Conservation (phyloP, 2,888 invertebrate species). For the Chrysodeixis includens region DNA sequence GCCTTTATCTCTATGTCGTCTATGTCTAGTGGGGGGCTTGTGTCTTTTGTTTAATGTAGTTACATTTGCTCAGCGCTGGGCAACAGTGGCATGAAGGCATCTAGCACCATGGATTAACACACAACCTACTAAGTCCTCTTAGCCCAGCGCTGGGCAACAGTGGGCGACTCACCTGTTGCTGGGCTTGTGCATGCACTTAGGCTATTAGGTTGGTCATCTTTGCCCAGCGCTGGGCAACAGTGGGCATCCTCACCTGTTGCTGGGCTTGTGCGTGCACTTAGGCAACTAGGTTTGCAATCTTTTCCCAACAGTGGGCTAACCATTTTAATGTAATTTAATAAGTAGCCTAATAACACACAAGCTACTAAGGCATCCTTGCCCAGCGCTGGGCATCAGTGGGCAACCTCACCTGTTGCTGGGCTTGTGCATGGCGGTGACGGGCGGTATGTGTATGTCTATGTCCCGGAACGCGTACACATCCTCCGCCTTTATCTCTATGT, state of each 20-base stretch:
- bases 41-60: no score
- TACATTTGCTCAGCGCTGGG: not conserved
- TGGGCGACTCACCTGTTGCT: slow-evolving; percentile 67
- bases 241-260: slow-evolving; percentile 66
- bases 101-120: no score
- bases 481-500: slow-evolving; percentile 87
- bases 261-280: no score
- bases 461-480: slow-evolving; percentile 86
- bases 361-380: no score
- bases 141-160: not conserved
- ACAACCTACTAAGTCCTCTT: no score
- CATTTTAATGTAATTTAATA: no score
- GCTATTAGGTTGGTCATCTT: no score
- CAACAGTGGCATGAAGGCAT: no score
- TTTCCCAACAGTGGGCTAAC: no score
- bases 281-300: no score
- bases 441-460: slow-evolving; percentile 84
- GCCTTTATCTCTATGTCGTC: slow-evolving; percentile 88
- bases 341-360: no score
- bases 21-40: slow-evolving; percentile 79
- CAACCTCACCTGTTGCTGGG: slow-evolving; percentile 64
- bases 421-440: slow-evolving; percentile 77
- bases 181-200: no score
- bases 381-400: not conserved
- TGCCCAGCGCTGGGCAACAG: not conserved